Percentiles rank a stretch among this genome's conserved stretches.
These are phyloP conservation scores for Allacma fusca DNA, from an alignment of 2,888 invertebrate genomes.

Conservation along the genomic window DNA sequence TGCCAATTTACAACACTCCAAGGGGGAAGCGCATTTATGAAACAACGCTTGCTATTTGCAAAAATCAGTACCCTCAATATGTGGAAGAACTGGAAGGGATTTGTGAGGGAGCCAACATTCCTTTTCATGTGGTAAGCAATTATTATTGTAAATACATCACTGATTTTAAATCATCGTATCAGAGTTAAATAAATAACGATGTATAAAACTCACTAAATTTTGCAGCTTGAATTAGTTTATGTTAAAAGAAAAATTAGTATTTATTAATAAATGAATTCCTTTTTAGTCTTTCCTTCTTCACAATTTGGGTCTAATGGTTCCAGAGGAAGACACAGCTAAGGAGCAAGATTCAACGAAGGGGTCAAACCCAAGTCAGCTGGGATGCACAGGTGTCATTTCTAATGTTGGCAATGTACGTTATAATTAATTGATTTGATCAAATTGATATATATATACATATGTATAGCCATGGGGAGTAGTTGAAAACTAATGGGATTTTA, in stretches of 20 bases:
- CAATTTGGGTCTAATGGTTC: background rate
- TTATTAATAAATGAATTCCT: background rate
- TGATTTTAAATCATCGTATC: no score
- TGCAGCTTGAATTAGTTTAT: no score
- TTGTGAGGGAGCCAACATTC: constrained; percentile 83
- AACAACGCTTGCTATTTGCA: constrained; percentile 75
- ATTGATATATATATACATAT: no score
- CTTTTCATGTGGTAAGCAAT: constrained; percentile 82
- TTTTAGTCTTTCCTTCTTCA: background rate
- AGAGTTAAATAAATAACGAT: no score
- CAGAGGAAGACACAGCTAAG: background rate
- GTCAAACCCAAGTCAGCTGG: background rate
- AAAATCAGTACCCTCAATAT: constrained; percentile 80
- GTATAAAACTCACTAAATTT: no score
- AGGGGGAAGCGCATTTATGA: constrained; percentile 76
- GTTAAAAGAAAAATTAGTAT: no score
- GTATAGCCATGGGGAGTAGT: no score
- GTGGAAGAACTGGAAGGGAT: constrained; percentile 82
- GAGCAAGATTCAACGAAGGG: background rate
- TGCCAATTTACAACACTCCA: constrained; percentile 69
- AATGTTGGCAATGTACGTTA: background rate
- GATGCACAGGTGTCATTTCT: background rate
- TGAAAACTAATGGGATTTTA: background rate
- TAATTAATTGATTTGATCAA: background rate
- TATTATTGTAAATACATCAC: no score